A percentile compares a stretch with the other conserved stretches of the same genome.
phyloP scores from a whole-genome alignment of 1,140 invertebrate genomes.

The Aethina tumida region DNA sequence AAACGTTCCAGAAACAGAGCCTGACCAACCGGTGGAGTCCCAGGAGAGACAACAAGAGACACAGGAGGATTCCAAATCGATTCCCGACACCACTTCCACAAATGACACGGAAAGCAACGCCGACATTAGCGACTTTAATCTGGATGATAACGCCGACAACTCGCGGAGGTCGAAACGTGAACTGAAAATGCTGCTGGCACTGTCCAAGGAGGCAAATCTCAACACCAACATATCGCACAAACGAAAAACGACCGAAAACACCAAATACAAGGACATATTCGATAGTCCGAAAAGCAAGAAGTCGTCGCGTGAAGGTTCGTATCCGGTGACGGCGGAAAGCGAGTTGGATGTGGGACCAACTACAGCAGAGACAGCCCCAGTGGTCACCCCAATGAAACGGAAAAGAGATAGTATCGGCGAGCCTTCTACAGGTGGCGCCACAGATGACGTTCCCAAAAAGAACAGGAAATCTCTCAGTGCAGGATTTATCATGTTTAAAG shows the following conservation, averaged over 20 bases:
- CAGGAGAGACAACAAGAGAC: too few species aligned
- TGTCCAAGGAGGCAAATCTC: constrained; percentile 32
- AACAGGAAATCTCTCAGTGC: constrained; percentile 11
- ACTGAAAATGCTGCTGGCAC: constrained; percentile 27
- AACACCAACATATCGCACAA: constrained; percentile 31
- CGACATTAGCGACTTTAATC: background rate
- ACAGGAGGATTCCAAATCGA: background rate
- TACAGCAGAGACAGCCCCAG: constrained; percentile 3
- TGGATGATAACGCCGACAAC: constrained; percentile 10
- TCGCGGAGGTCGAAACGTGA: constrained; percentile 20
- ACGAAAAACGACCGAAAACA: constrained; percentile 23
- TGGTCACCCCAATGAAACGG: constrained; percentile 10
- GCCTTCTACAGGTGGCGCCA: constrained; percentile 9
- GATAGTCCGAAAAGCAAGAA: constrained; percentile 3
- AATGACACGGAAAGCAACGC: background rate
- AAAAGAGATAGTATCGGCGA: constrained; percentile 14
- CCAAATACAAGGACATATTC: constrained; percentile 6
- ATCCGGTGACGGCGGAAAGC: constrained; percentile 26
- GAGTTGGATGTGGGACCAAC: constrained; percentile 19
- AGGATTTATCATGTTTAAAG: constrained; percentile 16
- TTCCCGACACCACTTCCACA: background rate
- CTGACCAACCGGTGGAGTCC: too few species aligned
- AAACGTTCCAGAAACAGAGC: too few species aligned
- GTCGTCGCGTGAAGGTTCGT: constrained; percentile 5
- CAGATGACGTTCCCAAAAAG: constrained; percentile 16